Evolutionary conservation across 2,113 vertebrate species (phyloP).

Genomic region (Melanerpes formicivorus): DNA sequence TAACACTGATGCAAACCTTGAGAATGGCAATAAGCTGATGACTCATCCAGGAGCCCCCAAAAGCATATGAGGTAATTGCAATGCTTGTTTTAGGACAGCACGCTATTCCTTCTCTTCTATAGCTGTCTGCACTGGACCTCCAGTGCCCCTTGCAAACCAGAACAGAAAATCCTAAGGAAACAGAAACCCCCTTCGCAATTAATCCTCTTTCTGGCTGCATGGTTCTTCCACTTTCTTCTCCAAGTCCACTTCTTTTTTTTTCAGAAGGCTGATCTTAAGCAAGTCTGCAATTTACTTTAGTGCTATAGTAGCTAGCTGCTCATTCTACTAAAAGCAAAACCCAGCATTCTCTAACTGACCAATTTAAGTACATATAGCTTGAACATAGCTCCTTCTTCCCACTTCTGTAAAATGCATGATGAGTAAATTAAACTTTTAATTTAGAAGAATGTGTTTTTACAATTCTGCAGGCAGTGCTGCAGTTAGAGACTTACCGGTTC

Average conservation of each 20-base stretch:
- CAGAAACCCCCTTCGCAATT: not conserved
- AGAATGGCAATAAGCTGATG: not conserved
- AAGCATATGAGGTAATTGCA: not conserved
- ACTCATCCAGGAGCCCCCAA: not conserved
- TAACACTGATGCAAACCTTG: not conserved
- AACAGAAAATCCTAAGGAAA: not conserved
- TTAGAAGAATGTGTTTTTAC: not conserved
- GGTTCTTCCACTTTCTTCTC: not conserved
- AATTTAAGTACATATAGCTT: not conserved
- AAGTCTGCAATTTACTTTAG: not conserved
- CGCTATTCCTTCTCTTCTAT: not conserved
- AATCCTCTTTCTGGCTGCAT: not conserved
- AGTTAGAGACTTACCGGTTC: constrained; percentile 47
- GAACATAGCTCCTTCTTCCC: not conserved
- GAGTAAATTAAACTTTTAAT: not conserved
- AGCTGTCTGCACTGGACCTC: not conserved
- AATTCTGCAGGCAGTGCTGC: not conserved
- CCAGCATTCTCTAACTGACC: not conserved
- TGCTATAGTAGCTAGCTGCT: not conserved
- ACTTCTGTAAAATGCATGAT: not conserved
- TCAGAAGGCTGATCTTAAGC: not conserved
- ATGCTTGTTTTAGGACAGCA: not conserved
- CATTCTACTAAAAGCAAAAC: not conserved
- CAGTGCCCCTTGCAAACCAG: not conserved
- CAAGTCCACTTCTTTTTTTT: not conserved